Evolutionary conservation across 2,797 vertebrate genomes (phyloP).

Genomic region (Rhabdomys pumilio): DNA sequence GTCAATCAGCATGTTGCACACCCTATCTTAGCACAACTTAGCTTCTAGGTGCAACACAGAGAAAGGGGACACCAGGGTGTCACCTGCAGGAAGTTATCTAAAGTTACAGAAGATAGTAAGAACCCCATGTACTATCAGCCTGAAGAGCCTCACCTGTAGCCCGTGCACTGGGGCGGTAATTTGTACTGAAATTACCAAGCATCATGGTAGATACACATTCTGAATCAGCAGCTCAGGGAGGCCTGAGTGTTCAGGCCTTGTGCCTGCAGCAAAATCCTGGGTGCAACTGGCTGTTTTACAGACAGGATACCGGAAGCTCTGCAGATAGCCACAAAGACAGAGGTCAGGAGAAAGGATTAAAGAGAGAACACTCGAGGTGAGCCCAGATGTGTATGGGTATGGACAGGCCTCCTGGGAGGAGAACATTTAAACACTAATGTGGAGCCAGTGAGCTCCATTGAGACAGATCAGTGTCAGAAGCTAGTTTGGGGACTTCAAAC

Average conservation of each 20-base stretch:
- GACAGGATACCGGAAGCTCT: neutral
- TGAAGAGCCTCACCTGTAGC: neutral
- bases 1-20: slow-evolving; percentile 54
- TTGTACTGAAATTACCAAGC: neutral
- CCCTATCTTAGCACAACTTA: slow-evolving; percentile 16
- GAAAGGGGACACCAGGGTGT: slow-evolving; percentile 4
- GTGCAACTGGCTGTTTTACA: neutral
- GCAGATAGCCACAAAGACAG: neutral
- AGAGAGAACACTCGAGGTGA: neutral
- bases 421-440: slow-evolving; percentile 8
- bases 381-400: neutral
- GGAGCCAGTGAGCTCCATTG: neutral
- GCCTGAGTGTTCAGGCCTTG: neutral
- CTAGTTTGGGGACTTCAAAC: neutral
- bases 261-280: neutral
- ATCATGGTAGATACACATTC: neutral
- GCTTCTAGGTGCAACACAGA: slow-evolving; percentile 26
- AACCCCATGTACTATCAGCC: neutral
- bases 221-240: neutral
- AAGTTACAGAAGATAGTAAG: neutral
- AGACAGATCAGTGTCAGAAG: neutral
- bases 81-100: slow-evolving; percentile 16
- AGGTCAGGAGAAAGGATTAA: neutral
- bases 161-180: neutral
- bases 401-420: neutral